Percentiles rank a stretch among this genome's conserved stretches.
Conservation (phyloP, 2,888 invertebrate species). For the Aromia moschata region DNA sequence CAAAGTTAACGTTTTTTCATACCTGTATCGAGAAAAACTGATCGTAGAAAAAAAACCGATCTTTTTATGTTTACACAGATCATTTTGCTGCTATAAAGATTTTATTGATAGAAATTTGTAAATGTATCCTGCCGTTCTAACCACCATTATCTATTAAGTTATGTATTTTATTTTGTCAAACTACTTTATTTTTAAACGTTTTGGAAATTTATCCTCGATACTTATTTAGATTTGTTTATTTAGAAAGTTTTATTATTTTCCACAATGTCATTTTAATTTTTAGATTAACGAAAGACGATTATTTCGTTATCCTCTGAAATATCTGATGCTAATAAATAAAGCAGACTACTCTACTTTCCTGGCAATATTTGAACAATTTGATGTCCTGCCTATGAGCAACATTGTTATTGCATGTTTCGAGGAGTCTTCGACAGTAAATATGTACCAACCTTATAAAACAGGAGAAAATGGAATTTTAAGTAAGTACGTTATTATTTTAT, state of each 20-base stretch:
- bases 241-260: not conserved
- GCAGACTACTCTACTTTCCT: slow-evolving; percentile 15
- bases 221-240: too few species aligned
- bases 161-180: too few species aligned
- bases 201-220: too few species aligned
- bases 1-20: too few species aligned
- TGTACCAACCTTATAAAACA: slow-evolving; percentile 37
- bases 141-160: too few species aligned
- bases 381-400: slow-evolving; percentile 31
- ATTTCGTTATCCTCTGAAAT: slow-evolving; percentile 31
- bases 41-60: too few species aligned
- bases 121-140: too few species aligned
- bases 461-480: slow-evolving; percentile 17
- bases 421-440: slow-evolving; percentile 9
- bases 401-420: slow-evolving; percentile 25
- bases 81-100: too few species aligned
- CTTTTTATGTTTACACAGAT: too few species aligned
- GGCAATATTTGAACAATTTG: slow-evolving; percentile 4
- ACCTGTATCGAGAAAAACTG: too few species aligned
- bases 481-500: slow-evolving; percentile 25
- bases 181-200: too few species aligned
- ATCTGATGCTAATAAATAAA: slow-evolving; percentile 25
- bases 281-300: slow-evolving; percentile 26
- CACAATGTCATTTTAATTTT: not conserved
- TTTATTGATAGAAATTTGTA: too few species aligned